Evolutionary conservation across 2,888 invertebrate genomes (phyloP), one percentile per base, ranked within the genome.

Genomic region (Parelbella ahira): DNA sequence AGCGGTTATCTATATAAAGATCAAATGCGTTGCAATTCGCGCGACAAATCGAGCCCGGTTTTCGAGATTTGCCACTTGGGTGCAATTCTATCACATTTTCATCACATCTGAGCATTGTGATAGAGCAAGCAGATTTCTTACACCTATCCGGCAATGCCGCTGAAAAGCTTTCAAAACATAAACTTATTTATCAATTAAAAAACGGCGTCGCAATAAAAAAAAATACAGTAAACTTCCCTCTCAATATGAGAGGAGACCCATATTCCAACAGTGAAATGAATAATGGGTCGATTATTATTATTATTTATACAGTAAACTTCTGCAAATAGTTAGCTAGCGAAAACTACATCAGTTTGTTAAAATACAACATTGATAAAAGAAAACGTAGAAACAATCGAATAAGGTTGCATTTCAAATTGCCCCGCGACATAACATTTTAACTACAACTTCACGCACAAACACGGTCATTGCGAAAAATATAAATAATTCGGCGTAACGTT

Each of bases 401-500:
- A 13, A 12, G 24, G 25, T 28, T 20, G 9, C n/a, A 38, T 23
- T 38, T 38, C 38, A 29, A 38, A 38, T 30, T 24, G 23, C 38
- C 29, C 18, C 24, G 23, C n/a, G 20, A 38, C 24, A 27, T 36
- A 18, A 29, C 9, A 34, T 38, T 38, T 23, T 27, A n/a, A n/a
- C 1, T 12, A 25, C 25, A 29, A 30, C 30, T 29, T 36, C 20
- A 41, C 36, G 36, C 36, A 36, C 27, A 41, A 27, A 33, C 30
- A 43, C 30, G 28, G 41, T 47, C 45, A 49, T 54, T 51, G 51
- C 51, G 50, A 42, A 42, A 42, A 42, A 64, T 62, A 59, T 60
- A 64, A 68, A 69, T 67, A 69, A 58, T 58, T 63, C 54, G 67
- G 54, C 66, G 64, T 70, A 71, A 73, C 67, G 68, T 65, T 68